These are phyloP conservation scores for Desmodus rotundus DNA, from an alignment of 2,113 vertebrate genomes.

Conservation along the genomic window DNA sequence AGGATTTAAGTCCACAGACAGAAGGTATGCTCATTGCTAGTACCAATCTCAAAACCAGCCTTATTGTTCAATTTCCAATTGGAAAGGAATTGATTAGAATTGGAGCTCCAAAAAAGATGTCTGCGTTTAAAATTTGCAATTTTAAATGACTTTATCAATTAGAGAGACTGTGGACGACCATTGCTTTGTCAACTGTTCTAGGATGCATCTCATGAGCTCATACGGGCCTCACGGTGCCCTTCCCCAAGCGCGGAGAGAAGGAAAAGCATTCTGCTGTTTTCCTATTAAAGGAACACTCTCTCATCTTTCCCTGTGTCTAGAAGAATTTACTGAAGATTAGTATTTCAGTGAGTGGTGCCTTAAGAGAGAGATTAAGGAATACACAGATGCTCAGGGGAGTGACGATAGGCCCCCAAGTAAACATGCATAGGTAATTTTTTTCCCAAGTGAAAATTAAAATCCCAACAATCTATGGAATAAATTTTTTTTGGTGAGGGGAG, in stretches of 20 bases:
- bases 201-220: neutral
- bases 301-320: neutral
- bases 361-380: slow-evolving; percentile 49
- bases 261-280: neutral
- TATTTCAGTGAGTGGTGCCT: neutral
- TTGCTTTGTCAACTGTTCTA: neutral
- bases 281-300: neutral
- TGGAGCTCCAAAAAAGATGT: neutral
- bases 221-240: neutral
- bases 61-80: slow-evolving; percentile 37
- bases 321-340: neutral
- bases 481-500: neutral
- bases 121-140: neutral
- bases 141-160: neutral
- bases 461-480: neutral
- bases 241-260: neutral
- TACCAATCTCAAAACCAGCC: neutral
- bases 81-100: neutral
- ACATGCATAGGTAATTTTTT: neutral
- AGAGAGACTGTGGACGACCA: neutral
- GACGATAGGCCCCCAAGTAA: neutral
- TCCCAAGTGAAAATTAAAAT: slow-evolving; percentile 34
- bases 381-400: slow-evolving; percentile 16
- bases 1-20: slow-evolving; percentile 19
- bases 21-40: neutral